phyloP scores from a whole-genome alignment of 2,113 vertebrate genomes.

The Pelodiscus sinensis region DNA sequence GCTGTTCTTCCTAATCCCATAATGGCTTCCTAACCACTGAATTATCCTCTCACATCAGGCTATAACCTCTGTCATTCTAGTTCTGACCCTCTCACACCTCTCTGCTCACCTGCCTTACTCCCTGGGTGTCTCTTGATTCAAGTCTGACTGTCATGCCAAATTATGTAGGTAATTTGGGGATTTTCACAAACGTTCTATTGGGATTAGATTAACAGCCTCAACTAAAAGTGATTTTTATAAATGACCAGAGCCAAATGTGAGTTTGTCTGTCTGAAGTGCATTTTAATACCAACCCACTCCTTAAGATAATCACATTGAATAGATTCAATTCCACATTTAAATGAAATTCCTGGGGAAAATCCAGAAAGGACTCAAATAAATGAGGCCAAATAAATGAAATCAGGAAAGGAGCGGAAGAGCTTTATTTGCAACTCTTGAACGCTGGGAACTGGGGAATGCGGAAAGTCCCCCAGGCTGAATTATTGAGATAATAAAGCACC shows the following conservation, averaged over 20 bases:
- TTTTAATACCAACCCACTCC: constrained; percentile 19
- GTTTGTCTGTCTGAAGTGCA: background rate
- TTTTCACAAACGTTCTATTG: background rate
- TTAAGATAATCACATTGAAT: constrained; percentile 9
- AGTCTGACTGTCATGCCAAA: constrained; percentile 5
- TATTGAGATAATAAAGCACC: constrained; percentile 73
- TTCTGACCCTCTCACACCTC: background rate
- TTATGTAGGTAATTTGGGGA: constrained; percentile 36
- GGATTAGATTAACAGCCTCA: constrained; percentile 43
- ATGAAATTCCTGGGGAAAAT: constrained; percentile 62
- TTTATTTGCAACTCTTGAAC: constrained; percentile 74
- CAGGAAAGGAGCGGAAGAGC: constrained; percentile 49
- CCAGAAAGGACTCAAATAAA: constrained; percentile 58
- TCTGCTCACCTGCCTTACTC: background rate
- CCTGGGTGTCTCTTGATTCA: background rate
- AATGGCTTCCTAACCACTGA: background rate
- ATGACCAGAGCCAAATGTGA: constrained; percentile 50
- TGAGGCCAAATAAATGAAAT: constrained; percentile 65
- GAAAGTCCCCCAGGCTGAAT: constrained; percentile 64
- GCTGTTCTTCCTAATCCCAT: background rate
- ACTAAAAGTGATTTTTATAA: constrained; percentile 50
- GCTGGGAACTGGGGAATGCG: constrained; percentile 62
- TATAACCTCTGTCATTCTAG: background rate
- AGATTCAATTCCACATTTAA: constrained; percentile 53
- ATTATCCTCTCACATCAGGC: background rate